Conservation (phyloP, 1,140 invertebrate species). For the Lepidurus packardi region DNA sequence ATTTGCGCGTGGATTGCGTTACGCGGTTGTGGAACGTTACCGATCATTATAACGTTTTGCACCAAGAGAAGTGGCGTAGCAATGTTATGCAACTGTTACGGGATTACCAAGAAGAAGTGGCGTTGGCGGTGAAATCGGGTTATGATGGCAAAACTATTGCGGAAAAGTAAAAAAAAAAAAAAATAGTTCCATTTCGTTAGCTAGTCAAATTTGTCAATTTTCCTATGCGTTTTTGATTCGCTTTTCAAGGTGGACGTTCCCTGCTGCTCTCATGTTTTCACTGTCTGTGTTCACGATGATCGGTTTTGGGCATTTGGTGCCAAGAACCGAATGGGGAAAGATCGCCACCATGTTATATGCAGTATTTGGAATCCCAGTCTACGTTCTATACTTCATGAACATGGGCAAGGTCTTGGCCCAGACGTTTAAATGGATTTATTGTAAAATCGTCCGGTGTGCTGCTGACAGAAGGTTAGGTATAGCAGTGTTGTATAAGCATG, state of each 20-base stretch:
- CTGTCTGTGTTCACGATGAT: conserved; percentile 86
- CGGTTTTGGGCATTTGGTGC: conserved; percentile 90
- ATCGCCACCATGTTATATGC: conserved; percentile 88
- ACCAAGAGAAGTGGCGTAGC: conserved; percentile 62
- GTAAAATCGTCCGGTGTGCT: conserved; percentile 36
- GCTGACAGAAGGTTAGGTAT: conserved; percentile 27
- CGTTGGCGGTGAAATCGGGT: conserved; percentile 59
- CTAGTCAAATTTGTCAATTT: neutral
- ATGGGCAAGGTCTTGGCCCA: conserved; percentile 61
- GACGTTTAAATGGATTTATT: conserved; percentile 40
- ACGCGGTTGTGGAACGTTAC: conserved; percentile 67
- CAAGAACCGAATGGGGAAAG: conserved; percentile 84
- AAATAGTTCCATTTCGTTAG: neutral
- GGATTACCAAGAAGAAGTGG: conserved; percentile 62
- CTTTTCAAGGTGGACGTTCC: conserved; percentile 65
- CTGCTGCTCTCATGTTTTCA: conserved; percentile 78
- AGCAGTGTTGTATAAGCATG: neutral
- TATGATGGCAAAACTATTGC: conserved; percentile 66
- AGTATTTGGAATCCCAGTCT: conserved; percentile 88
- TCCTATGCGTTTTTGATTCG: neutral
- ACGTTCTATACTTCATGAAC: conserved; percentile 80
- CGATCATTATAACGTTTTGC: conserved; percentile 64
- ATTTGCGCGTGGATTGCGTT: conserved; percentile 51
- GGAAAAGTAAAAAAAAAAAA: conserved; percentile 43
- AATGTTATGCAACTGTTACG: conserved; percentile 60